These are phyloP conservation scores for Nothoprocta perdicaria DNA, from an alignment of 2,113 vertebrate species.

Conservation along the genomic window DNA sequence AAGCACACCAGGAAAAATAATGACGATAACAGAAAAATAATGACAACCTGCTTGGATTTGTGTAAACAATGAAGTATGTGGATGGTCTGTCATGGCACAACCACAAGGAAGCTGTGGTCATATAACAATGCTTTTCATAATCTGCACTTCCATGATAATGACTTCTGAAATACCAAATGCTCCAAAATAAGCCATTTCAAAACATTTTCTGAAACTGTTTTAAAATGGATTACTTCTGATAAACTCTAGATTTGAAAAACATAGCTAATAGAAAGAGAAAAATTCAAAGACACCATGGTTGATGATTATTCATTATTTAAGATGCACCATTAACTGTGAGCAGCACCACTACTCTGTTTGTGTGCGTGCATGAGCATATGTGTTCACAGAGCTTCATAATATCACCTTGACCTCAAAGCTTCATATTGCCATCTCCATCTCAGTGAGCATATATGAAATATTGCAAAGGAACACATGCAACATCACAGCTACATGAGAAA, in stretches of 20 bases:
- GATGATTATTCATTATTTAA: neutral
- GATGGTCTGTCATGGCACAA: neutral
- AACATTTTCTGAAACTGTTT: neutral
- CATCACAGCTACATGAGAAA: neutral
- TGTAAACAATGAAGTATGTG: neutral
- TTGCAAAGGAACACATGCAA: neutral
- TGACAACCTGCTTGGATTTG: neutral
- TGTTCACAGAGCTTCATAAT: neutral
- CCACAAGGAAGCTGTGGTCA: neutral
- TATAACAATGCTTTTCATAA: neutral
- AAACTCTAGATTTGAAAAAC: neutral
- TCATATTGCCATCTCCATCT: neutral
- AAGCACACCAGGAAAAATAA: neutral
- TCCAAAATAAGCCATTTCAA: constrained; percentile 5
- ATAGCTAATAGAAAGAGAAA: neutral
- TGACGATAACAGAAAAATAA: neutral
- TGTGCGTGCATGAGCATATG: too few species aligned
- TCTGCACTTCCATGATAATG: neutral
- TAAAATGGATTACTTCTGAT: neutral
- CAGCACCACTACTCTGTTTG: fast-evolving
- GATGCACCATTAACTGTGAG: neutral
- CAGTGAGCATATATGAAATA: neutral
- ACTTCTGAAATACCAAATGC: neutral
- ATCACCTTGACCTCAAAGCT: neutral
- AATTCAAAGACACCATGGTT: neutral